phyloP scores from a whole-genome alignment of 1,140 invertebrate species.

The Sycobia sp. region DNA sequence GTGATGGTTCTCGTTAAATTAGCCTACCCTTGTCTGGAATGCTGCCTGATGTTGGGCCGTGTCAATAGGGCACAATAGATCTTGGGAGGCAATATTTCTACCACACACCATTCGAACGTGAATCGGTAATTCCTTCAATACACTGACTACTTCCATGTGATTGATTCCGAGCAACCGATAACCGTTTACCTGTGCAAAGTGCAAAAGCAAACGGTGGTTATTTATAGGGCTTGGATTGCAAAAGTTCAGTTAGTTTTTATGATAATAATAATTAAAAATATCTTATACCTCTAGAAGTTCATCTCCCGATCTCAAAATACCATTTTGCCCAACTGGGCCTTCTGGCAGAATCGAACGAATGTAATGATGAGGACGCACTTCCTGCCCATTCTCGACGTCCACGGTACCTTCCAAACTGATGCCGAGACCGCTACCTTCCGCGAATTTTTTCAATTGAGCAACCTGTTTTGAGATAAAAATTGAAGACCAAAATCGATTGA shows the following conservation, averaged over 20 bases:
- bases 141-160: constrained; percentile 93
- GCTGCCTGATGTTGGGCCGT: constrained; percentile 69
- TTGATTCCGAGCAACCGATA: constrained; percentile 93
- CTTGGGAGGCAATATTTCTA: constrained; percentile 62
- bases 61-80: constrained; percentile 66
- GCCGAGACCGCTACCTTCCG: constrained; percentile 87
- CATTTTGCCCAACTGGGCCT: constrained; percentile 91
- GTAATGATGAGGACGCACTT: constrained; percentile 92
- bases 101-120: constrained; percentile 94
- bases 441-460: constrained; percentile 84
- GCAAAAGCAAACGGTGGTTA: too few relatives aligned
- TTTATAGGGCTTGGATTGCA: too few relatives aligned
- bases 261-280: background rate
- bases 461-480: constrained; percentile 60
- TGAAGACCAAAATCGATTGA: background rate
- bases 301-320: constrained; percentile 66
- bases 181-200: constrained; percentile 84
- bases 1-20: background rate
- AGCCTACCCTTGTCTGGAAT: constrained; percentile 72
- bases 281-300: constrained; percentile 69
- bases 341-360: constrained; percentile 91
- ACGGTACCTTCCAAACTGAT: constrained; percentile 97
- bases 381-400: constrained; percentile 88
- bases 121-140: constrained; percentile 92
- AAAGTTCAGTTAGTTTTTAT: too few relatives aligned